Evolutionary conservation across 1,140 invertebrate species (phyloP).

Genomic region (Drosophila persimilis): DNA sequence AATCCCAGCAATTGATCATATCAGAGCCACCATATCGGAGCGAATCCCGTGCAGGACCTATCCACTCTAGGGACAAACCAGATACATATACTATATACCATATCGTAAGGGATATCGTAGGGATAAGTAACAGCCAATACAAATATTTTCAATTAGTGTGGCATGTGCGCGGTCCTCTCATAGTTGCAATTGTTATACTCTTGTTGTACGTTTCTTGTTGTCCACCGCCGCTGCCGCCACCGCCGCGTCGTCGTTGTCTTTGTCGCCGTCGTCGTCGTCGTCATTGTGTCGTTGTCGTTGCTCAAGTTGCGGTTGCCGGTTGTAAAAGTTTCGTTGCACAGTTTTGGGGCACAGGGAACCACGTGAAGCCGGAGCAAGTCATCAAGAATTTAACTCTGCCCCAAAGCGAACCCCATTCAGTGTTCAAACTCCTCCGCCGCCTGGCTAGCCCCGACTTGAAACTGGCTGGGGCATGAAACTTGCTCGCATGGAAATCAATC

Average conservation of each 20-base stretch:
- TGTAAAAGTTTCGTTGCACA: slow-evolving; percentile 12
- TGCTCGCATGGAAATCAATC: slow-evolving; percentile 69
- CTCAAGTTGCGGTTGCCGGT: slow-evolving; percentile 14
- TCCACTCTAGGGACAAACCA: slow-evolving; percentile 19
- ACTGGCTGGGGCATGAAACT: slow-evolving; percentile 13
- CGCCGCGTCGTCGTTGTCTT: slow-evolving; percentile 1
- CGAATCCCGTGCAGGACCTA: slow-evolving; percentile 7
- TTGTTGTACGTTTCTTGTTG: no score
- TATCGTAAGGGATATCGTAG: not conserved
- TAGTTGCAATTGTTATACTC: slow-evolving; percentile 30
- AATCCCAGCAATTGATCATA: slow-evolving; percentile 46
- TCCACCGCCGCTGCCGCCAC: no score
- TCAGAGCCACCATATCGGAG: slow-evolving; percentile 33
- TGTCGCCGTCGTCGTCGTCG: not conserved
- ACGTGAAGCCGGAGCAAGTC: no score
- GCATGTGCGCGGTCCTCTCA: slow-evolving; percentile 21
- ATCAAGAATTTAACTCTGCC: no score
- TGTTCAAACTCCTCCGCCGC: slow-evolving; percentile 8
- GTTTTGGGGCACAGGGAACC: no score
- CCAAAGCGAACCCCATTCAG: slow-evolving; percentile 15
- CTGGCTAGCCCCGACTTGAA: slow-evolving; percentile 5
- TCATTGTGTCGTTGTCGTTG: slow-evolving; percentile 8
- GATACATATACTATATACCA: slow-evolving; percentile 1
- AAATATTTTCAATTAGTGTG: slow-evolving; percentile 56
- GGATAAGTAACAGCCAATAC: slow-evolving; percentile 34